phyloP scores from a whole-genome alignment of 2,113 vertebrate genomes.

The Poeciliopsis turrubarensis region DNA sequence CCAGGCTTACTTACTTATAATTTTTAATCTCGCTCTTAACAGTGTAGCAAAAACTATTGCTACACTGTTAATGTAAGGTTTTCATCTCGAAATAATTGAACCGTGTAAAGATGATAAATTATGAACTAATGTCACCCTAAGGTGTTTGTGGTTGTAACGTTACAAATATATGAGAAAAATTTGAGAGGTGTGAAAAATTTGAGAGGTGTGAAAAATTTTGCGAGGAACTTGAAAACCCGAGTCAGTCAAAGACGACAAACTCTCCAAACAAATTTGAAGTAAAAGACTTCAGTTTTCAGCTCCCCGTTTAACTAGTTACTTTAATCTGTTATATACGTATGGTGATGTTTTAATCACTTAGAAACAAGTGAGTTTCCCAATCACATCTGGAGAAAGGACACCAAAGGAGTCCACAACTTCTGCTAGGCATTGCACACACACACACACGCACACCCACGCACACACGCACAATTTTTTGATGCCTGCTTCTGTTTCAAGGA shows the following conservation, averaged over 20 bases:
- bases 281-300: neutral
- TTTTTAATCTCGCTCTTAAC: no score
- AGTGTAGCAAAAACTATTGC: no score
- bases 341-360: neutral
- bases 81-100: neutral
- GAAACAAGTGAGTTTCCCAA: neutral
- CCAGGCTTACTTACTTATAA: no score
- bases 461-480: neutral
- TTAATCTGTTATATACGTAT: neutral
- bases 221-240: neutral
- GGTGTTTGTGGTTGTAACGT: neutral
- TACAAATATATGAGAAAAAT: neutral
- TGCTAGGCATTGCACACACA: neutral
- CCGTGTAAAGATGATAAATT: neutral
- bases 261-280: neutral
- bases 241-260: neutral
- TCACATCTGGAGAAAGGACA: neutral
- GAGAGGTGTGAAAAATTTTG: no score
- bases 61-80: no score
- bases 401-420: no score
- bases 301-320: neutral
- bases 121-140: neutral
- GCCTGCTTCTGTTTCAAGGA: slow-evolving; percentile 38
- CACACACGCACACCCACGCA: neutral
- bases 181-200: no score